phyloP scores from a whole-genome alignment of 2,888 invertebrate genomes.

The Pammene fasciana region DNA sequence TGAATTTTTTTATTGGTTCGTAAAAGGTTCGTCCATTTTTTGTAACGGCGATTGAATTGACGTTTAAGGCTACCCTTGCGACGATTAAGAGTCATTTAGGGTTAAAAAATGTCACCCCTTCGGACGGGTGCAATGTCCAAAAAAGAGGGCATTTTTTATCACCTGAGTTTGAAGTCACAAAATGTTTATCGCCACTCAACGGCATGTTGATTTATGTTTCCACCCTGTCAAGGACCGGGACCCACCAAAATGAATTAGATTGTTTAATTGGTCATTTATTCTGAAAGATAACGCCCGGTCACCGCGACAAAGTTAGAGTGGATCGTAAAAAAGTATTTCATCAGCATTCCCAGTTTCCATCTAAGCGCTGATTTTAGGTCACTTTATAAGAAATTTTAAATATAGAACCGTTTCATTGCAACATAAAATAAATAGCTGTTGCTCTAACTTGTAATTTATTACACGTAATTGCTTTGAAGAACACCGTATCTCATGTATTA shows the following conservation, averaged over 20 bases:
- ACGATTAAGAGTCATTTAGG: slow-evolving; percentile 78
- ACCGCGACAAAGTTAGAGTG: slow-evolving; percentile 64
- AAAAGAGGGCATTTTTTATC: slow-evolving; percentile 80
- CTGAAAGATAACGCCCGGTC: slow-evolving; percentile 71
- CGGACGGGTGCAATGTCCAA: slow-evolving; percentile 68
- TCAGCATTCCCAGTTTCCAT: slow-evolving; percentile 57
- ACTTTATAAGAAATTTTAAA: slow-evolving; percentile 39
- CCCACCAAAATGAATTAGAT: slow-evolving; percentile 78
- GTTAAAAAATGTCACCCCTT: slow-evolving; percentile 82
- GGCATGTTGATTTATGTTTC: slow-evolving; percentile 81
- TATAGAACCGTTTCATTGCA: slow-evolving; percentile 30
- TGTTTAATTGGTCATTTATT: slow-evolving; percentile 83
- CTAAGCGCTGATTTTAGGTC: slow-evolving; percentile 46
- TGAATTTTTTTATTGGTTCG: slow-evolving; percentile 59
- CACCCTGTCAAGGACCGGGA: slow-evolving; percentile 67
- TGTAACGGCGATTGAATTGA: slow-evolving; percentile 66
- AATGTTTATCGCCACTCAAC: slow-evolving; percentile 82
- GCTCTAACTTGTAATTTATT: slow-evolving; percentile 79
- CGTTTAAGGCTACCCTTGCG: slow-evolving; percentile 74
- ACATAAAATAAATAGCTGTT: slow-evolving; percentile 62
- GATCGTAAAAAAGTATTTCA: slow-evolving; percentile 48
- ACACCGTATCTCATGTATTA: slow-evolving; percentile 75
- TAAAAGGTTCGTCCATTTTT: slow-evolving; percentile 75
- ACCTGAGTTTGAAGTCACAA: slow-evolving; percentile 81
- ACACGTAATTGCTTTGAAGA: slow-evolving; percentile 78